Evolutionary conservation across 2,797 vertebrate genomes (phyloP).

Genomic region (Mionectes olivaceus): DNA sequence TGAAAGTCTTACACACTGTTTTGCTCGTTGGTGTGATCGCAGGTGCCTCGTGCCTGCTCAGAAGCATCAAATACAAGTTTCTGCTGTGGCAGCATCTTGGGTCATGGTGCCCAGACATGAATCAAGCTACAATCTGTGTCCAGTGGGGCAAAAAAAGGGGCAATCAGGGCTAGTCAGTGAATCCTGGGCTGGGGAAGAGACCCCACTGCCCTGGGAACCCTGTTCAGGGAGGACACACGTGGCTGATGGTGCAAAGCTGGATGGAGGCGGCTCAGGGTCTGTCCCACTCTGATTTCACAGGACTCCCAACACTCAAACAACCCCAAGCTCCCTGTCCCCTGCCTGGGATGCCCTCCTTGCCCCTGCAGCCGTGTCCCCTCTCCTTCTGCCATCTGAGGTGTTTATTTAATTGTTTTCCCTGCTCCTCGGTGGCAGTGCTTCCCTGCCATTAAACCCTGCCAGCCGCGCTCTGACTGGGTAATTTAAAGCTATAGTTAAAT

Average conservation of each 20-base stretch:
- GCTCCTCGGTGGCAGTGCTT: slow-evolving; percentile 62
- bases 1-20: accelerated
- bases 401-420: slow-evolving; percentile 82
- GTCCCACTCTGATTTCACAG: neutral
- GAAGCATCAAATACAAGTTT: neutral
- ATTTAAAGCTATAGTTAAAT: slow-evolving; percentile 91
- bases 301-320: neutral
- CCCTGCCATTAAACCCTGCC: slow-evolving; percentile 80
- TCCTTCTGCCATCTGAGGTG: slow-evolving; percentile 49
- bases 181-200: neutral
- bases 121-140: accelerated
- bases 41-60: neutral
- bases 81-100: neutral
- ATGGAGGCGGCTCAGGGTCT: accelerated
- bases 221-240: accelerated
- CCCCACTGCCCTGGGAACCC: neutral
- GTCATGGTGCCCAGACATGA: neutral
- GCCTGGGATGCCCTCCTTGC: neutral
- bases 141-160: neutral
- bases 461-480: slow-evolving; percentile 82
- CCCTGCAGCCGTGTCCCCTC: neutral
- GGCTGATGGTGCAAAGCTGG: neutral
- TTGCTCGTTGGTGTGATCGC: accelerated
- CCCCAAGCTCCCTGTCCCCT: neutral
- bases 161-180: neutral